A percentile compares a stretch with the other conserved stretches of the same genome.
These are phyloP conservation scores for Phasianus colchicus DNA, from an alignment of 2,113 vertebrate genomes.

Conservation along the genomic window DNA sequence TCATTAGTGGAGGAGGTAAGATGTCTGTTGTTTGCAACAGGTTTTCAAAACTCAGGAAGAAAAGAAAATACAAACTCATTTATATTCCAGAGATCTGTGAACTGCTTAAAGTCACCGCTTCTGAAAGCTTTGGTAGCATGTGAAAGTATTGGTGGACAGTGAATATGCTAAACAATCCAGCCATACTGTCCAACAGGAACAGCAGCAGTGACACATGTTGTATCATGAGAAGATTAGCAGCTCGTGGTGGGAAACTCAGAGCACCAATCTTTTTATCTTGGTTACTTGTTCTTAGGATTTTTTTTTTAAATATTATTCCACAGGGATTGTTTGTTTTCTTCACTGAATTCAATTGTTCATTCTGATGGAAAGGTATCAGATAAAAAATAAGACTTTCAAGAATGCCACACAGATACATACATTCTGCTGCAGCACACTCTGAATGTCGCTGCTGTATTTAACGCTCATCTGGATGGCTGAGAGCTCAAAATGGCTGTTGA, in stretches of 20 bases:
- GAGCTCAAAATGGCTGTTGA: background rate
- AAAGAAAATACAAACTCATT: background rate
- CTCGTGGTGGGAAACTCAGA: background rate
- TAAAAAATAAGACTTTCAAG: background rate
- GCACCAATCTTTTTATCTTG: background rate
- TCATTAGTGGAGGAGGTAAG: background rate
- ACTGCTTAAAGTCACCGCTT: background rate
- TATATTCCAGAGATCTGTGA: background rate
- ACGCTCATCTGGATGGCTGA: background rate
- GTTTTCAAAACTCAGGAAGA: background rate
- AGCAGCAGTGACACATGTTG: background rate
- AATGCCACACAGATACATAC: background rate
- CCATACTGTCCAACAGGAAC: background rate
- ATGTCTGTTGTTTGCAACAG: background rate
- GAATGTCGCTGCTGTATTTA: background rate
- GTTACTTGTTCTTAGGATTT: background rate
- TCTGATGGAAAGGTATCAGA: background rate
- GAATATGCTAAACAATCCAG: background rate
- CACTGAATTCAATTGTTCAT: background rate
- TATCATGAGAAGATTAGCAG: background rate
- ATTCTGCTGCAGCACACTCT: background rate
- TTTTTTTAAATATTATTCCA: background rate
- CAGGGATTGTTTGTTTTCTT: background rate
- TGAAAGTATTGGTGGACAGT: background rate
- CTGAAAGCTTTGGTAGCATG: background rate